Evolutionary conservation across 2,113 vertebrate genomes (phyloP).

Genomic region (Oncorhynchus kisutch): DNA sequence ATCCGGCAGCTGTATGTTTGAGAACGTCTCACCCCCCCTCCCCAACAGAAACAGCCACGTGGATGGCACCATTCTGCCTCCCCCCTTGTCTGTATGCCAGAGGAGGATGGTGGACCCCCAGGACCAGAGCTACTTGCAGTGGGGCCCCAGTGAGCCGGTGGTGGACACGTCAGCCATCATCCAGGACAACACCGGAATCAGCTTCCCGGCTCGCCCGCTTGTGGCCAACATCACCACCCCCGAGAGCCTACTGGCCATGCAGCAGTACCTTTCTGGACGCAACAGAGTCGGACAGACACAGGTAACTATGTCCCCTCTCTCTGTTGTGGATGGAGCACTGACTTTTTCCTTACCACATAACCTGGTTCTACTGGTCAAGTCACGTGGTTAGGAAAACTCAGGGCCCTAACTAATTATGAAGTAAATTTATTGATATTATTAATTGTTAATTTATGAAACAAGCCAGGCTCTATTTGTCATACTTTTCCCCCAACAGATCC

Average conservation of each 20-base stretch:
- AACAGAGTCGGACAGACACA: conserved; percentile 29
- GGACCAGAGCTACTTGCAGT: conserved; percentile 44
- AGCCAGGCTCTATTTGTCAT: neutral
- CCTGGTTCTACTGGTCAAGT: neutral
- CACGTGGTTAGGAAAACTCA: neutral
- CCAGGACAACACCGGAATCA: conserved; percentile 29
- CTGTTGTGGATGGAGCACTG: no score
- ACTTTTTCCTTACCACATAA: neutral
- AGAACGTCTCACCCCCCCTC: conserved; percentile 20
- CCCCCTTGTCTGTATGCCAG: conserved; percentile 5
- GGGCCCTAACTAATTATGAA: neutral
- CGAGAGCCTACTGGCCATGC: conserved; percentile 8
- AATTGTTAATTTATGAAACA: neutral
- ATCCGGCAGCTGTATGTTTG: conserved; percentile 49
- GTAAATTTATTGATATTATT: neutral
- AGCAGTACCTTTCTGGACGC: conserved; percentile 45
- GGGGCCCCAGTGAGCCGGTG: neutral
- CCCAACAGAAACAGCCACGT: neutral
- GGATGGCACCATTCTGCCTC: neutral
- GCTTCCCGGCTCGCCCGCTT: neutral
- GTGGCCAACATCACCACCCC: conserved; percentile 17
- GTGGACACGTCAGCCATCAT: conserved; percentile 24
- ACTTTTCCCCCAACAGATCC: conserved; percentile 28
- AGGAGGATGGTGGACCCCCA: neutral
- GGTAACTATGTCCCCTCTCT: conserved; percentile 27